Evolutionary conservation across 2,797 vertebrate species (phyloP).

Genomic region (Leptodactylus fallax): DNA sequence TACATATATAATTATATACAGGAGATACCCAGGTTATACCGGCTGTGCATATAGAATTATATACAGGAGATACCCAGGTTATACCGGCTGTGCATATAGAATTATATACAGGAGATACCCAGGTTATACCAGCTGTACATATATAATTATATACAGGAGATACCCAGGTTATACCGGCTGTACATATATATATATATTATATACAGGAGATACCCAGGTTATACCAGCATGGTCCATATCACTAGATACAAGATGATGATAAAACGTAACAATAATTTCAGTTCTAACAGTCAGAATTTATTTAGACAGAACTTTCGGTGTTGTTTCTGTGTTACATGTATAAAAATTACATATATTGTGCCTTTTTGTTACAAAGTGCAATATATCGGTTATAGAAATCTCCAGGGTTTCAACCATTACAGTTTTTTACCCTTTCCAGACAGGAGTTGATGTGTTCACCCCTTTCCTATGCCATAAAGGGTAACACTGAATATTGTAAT

Average conservation of each 20-base stretch:
- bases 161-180: too few species aligned
- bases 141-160: too few species aligned
- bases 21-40: too few species aligned
- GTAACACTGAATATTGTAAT: not conserved
- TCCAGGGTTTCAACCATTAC: not conserved
- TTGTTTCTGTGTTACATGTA: constrained; percentile 33
- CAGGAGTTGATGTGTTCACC: not conserved
- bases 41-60: too few species aligned
- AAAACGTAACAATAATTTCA: not conserved
- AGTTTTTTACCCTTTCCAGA: too few species aligned
- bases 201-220: too few species aligned
- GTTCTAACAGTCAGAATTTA: constrained; percentile 53
- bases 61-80: too few species aligned
- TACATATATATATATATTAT: too few species aligned
- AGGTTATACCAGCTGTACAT: too few species aligned
- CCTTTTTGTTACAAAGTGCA: constrained; percentile 41
- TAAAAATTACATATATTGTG: constrained; percentile 31
- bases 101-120: too few species aligned
- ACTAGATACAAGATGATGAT: not conserved
- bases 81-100: too few species aligned
- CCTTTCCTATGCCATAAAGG: not conserved
- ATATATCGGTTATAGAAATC: constrained; percentile 15
- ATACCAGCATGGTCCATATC: not conserved
- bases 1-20: too few species aligned
- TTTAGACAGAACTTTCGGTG: constrained; percentile 32